These are phyloP conservation scores for Ctenodactylus gundi DNA, from an alignment of 2,113 vertebrate species.

Conservation along the genomic window DNA sequence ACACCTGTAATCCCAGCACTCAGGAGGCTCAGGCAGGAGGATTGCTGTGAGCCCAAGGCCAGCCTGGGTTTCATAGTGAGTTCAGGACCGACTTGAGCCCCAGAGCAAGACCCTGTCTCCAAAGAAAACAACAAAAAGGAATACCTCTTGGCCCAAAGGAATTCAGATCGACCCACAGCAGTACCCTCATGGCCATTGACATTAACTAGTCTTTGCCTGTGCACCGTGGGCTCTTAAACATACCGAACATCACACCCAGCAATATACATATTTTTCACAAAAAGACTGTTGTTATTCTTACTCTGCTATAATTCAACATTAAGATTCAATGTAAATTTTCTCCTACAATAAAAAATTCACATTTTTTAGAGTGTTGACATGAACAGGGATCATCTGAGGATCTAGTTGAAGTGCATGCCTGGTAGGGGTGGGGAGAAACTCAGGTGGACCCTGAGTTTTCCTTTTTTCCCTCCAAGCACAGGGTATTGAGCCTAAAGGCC, in stretches of 20 bases:
- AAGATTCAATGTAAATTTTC: not conserved
- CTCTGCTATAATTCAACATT: not conserved
- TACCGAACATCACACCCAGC: not conserved
- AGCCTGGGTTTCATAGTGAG: too few relatives aligned
- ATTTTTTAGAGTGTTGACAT: not conserved
- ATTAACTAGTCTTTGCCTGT: not conserved
- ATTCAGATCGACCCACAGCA: fast-evolving
- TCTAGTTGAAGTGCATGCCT: not conserved
- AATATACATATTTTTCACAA: not conserved
- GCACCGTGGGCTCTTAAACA: not conserved
- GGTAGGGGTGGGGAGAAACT: not conserved
- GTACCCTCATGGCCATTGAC: fast-evolving
- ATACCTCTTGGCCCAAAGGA: not conserved
- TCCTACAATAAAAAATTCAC: not conserved
- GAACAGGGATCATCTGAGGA: not conserved
- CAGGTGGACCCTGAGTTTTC: not conserved
- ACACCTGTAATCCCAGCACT: too few relatives aligned
- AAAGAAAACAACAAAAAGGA: too few relatives aligned
- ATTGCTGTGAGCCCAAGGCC: too few relatives aligned
- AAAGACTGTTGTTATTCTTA: not conserved
- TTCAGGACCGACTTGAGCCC: too few relatives aligned
- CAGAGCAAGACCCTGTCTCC: too few relatives aligned
- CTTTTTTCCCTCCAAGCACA: not conserved
- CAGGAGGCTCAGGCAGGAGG: too few relatives aligned
- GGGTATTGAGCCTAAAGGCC: not conserved